Conservation (phyloP, 2,888 invertebrate genomes). For the Sarcophaga subvicina region DNA sequence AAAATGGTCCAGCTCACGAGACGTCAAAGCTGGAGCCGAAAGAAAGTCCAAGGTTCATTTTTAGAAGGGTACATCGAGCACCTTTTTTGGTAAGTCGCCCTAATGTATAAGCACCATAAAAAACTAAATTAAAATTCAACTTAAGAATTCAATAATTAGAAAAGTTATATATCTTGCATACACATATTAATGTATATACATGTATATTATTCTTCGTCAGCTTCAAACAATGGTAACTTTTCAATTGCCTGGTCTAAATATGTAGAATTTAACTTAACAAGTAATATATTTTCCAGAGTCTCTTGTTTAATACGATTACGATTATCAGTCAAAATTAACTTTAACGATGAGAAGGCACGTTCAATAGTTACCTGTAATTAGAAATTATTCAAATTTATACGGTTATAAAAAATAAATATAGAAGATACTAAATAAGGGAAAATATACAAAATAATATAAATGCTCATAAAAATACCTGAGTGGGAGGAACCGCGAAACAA, state of each 20-base stretch:
- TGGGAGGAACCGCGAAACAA: constrained; percentile 42
- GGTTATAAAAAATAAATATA: background rate
- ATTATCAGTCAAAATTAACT: constrained; percentile 28
- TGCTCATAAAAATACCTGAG: constrained; percentile 30
- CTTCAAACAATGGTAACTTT: background rate
- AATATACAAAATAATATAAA: no score
- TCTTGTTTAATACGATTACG: constrained; percentile 26
- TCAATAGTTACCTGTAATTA: constrained; percentile 22
- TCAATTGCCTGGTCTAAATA: constrained; percentile 34
- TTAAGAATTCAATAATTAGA: no score
- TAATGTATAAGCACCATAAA: no score
- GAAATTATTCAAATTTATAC: background rate
- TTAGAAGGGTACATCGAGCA: no score
- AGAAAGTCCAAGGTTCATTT: no score
- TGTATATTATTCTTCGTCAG: background rate
- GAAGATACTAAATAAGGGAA: background rate
- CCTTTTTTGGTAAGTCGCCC: no score
- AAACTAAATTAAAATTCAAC: no score
- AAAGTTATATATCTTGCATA: no score
- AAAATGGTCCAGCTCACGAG: no score
- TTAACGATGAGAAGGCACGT: constrained; percentile 39
- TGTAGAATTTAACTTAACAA: constrained; percentile 31
- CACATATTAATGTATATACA: background rate
- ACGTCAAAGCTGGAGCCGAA: no score
- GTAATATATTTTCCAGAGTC: constrained; percentile 37